These are phyloP conservation scores for Trididemnum nubilum DNA, from an alignment of 23 tunicate genomes.

Conservation along the genomic window DNA sequence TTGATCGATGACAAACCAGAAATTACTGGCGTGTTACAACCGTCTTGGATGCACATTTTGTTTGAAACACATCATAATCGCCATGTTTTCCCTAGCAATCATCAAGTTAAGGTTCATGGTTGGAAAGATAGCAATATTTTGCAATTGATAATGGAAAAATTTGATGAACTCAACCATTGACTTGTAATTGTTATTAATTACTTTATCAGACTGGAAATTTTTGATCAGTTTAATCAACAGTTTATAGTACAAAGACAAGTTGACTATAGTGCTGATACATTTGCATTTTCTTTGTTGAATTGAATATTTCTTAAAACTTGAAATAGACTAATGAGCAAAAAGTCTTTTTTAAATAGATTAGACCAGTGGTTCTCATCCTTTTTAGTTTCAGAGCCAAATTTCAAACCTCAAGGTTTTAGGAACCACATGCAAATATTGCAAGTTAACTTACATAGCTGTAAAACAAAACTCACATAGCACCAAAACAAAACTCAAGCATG, in stretches of 20 bases:
- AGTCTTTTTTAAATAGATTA: neutral
- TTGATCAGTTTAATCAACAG: too few species aligned
- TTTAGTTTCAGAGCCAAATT: constrained; percentile 31
- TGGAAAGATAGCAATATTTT: constrained; percentile 11
- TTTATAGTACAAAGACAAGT: too few species aligned
- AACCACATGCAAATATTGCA: constrained; percentile 1
- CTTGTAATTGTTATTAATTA: too few species aligned
- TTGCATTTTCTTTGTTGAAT: too few species aligned
- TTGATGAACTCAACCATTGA: too few species aligned
- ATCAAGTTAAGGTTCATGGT: constrained; percentile 21
- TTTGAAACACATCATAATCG: constrained; percentile 40
- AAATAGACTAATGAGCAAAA: too few species aligned
- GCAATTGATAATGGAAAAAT: neutral
- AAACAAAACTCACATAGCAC: constrained; percentile 18
- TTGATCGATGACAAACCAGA: constrained; percentile 28
- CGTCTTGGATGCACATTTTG: constrained; percentile 3
- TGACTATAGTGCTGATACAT: too few species aligned
- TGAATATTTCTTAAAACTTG: too few species aligned
- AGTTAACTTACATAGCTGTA: neutral
- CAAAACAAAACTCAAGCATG: constrained; percentile 26
- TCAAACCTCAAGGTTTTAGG: constrained; percentile 19
- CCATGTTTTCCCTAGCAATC: neutral
- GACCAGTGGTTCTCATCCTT: constrained; percentile 22
- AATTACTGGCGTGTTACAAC: neutral
- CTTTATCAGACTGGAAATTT: too few species aligned